Evolutionary conservation across 2,888 invertebrate genomes (phyloP), one percentile per base, ranked within the genome.

Genomic region (Ochropacha duplaris): DNA sequence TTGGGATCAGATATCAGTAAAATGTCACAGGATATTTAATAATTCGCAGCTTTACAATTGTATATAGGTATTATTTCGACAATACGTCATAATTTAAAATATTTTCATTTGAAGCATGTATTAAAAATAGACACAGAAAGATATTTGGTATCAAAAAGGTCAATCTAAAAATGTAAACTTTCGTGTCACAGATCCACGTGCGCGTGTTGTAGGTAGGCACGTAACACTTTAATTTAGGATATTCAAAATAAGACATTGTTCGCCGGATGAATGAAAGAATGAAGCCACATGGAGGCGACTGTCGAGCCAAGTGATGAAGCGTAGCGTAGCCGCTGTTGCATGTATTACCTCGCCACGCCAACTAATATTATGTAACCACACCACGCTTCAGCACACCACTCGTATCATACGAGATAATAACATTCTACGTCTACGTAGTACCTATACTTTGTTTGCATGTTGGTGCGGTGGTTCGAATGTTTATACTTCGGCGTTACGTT

Each of bases 181-280:
- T n/a, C n/a, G n/a, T n/a, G n/a, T n/a, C n/a, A n/a, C n/a, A n/a
- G n/a, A n/a, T n/a, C n/a, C 1, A 36, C n/a, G 36, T 36, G n/a
- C 5, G 24, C n/a, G 14, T 50, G 1, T 6, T 19, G 16, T 16
- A 24, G 44, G 28, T 57, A 60, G 57, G 54, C 24, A 54, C 36
- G 28, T 54, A 24, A 36, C 52, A 22, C 59, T 62, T 65, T 58
- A 62, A 65, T 68, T 68, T 59, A 58, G 57, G 54, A 66, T 68
- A 61, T 68, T 60, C 64, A 61, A 76, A 79, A 78, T 78, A 78
- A 78, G 72, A 81, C 74, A 77, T 80, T 82, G 79, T 78, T 74
- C 69, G 68, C 57, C 51, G 65, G 56, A 56, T 76, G 77, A 81
- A 81, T 78, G 66, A 71, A 69, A 69, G 67, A 69, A 73, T 63